These are phyloP conservation scores for Alces alces DNA, from an alignment of 2,113 vertebrate species.

Conservation along the genomic window DNA sequence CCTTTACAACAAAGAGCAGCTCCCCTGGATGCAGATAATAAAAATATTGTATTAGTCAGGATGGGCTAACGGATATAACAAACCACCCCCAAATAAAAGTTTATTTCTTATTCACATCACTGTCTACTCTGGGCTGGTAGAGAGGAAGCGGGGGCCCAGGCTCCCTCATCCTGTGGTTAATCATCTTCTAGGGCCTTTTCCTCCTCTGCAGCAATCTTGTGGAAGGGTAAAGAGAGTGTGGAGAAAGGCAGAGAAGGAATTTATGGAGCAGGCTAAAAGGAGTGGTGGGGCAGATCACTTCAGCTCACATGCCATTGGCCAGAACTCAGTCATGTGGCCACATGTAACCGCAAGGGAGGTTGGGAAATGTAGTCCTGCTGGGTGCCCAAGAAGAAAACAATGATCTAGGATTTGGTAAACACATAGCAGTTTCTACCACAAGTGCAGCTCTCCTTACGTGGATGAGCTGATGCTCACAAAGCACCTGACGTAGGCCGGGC, in stretches of 20 bases:
- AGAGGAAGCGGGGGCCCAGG: background rate
- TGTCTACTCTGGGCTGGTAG: background rate
- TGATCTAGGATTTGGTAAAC: background rate
- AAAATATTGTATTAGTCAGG: background rate
- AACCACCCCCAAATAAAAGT: background rate
- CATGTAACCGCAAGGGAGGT: background rate
- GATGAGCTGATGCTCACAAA: background rate
- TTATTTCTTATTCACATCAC: background rate
- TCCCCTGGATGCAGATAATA: background rate
- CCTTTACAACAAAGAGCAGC: background rate
- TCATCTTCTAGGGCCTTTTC: background rate
- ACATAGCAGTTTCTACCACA: background rate
- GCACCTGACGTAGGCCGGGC: rapidly evolving
- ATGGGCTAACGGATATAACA: background rate
- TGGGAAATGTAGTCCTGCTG: constrained; percentile 54
- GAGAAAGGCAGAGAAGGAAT: background rate
- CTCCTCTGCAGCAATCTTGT: background rate
- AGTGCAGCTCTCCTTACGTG: background rate
- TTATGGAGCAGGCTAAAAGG: background rate
- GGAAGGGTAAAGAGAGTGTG: background rate
- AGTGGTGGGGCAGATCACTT: background rate
- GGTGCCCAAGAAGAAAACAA: background rate
- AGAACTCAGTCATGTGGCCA: background rate
- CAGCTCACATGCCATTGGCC: background rate
- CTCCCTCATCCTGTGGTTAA: background rate